Percentiles rank a stretch among this genome's conserved stretches.
Conservation (phyloP, 1,140 invertebrate species). For the Caenorhabditis briggsae region DNA sequence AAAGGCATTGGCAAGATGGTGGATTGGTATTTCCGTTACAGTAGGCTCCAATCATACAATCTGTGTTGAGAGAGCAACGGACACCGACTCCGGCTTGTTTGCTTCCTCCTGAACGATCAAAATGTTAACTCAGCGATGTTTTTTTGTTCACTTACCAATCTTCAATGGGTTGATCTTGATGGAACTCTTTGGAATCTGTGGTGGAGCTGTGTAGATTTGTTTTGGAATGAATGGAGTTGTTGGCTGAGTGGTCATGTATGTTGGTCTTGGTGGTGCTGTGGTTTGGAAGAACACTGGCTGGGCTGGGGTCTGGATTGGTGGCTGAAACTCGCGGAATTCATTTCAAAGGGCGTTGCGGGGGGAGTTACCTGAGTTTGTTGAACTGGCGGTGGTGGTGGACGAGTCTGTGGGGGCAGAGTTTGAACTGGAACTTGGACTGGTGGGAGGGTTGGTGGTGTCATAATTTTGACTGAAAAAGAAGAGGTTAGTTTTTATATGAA, state of each 20-base stretch:
- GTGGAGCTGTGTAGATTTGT: constrained; percentile 22
- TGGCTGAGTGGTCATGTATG: constrained; percentile 36
- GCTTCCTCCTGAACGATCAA: constrained; percentile 58
- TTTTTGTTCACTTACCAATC: neutral
- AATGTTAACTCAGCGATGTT: neutral
- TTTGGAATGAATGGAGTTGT: constrained; percentile 42
- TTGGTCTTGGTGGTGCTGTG: constrained; percentile 34
- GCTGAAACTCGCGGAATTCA: neutral
- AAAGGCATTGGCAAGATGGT: constrained; percentile 77
- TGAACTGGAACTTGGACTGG: constrained; percentile 45
- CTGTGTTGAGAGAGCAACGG: constrained; percentile 74
- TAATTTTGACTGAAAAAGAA: constrained; percentile 11
- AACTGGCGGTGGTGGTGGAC: constrained; percentile 34
- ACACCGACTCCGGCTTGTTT: constrained; percentile 72
- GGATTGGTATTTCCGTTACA: constrained; percentile 77
- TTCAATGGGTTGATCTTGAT: constrained; percentile 41
- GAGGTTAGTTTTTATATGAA: neutral
- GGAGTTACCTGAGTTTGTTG: neutral
- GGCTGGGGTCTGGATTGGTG: constrained; percentile 13
- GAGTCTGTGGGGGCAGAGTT: constrained; percentile 27
- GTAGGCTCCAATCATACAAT: constrained; percentile 76
- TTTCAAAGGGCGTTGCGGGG: neutral
- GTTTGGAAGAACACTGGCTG: constrained; percentile 20
- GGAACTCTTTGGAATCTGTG: constrained; percentile 28
- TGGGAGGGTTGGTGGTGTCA: constrained; percentile 26